Base-by-base conservation (phyloP, 2,888 invertebrate genomes). In the Danaus chrysippus region DNA sequence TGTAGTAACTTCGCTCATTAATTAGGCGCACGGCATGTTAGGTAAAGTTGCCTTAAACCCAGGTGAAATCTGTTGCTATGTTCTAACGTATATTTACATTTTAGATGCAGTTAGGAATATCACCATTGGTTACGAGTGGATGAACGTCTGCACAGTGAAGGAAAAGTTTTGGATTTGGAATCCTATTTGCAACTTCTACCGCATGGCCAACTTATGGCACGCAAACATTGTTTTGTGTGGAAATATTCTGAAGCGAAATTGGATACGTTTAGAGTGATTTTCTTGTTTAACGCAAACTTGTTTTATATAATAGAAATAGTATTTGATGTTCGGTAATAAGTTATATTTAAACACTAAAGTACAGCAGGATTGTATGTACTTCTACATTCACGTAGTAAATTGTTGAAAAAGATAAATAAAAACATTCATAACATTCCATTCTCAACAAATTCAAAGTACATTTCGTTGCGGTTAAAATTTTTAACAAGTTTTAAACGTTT, bases 91-190 rank as follows among this genome's bases (percentile, higher is more conserved):
- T 58, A 58, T 52, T 58, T 58, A 52, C 53, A n/a, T 52, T 53
- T 11, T 53, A 42, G 23, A 59, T 63, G 62, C 34, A 59, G 62
- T 58, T 62, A 41, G 42, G 10, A 17, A 56, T 42, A 44, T 59
- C 57, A 61, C 61, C 49, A 49, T 49, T 49, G 49, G 59, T 59
- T 72, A 68, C 70, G 69, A 67, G 70, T 75, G 71, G 72, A 74
- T 75, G 69, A 74, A 66, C 70, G 75, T 71, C 70, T 71, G 72
- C 70, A 71, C 71, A 68, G 68, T 69, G 75, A 68, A 66, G 68
- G 69, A 68, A 68, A 73, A 68, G 67, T 69, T 70, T 70, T 70
- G 62, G 62, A 69, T 70, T 69, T 63, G 63, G 61, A 69, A 69
- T 69, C 68, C 69, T 69, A 67, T 69, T 71, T 69, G 63, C 42